A percentile compares a stretch with the other conserved stretches of the same genome.
These are phyloP conservation scores for Ceyx erithaca DNA, from an alignment of 2,797 vertebrate genomes.

Conservation along the genomic window DNA sequence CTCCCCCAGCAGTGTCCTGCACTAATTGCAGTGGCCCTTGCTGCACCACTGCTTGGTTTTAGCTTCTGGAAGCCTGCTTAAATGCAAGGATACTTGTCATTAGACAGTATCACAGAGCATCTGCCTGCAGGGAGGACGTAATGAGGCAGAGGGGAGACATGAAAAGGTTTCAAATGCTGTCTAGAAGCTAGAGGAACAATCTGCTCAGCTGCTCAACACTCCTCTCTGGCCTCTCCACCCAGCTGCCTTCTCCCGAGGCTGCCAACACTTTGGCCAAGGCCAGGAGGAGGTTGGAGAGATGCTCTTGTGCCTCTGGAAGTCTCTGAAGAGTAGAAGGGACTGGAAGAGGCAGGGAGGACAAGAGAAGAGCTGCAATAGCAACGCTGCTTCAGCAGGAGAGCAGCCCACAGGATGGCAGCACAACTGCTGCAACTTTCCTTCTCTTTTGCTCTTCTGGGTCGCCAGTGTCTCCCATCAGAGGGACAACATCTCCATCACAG, in stretches of 20 bases:
- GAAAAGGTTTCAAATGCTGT: not conserved
- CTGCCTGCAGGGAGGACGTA: not conserved
- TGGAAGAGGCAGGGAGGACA: not conserved
- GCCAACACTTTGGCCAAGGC: not conserved
- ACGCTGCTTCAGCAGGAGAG: not conserved
- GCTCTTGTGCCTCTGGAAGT: not conserved
- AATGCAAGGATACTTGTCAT: not conserved
- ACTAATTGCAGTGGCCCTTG: not conserved
- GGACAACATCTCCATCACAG: not conserved
- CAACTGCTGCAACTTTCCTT: not conserved
- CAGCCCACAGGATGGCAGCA: conserved; percentile 71
- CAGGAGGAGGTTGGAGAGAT: not conserved
- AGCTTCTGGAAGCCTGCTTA: not conserved
- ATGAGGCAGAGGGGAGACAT: not conserved
- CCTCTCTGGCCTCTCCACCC: not conserved
- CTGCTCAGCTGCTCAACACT: not conserved
- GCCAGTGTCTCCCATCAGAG: not conserved
- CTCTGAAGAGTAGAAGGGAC: not conserved
- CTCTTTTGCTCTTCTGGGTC: not conserved
- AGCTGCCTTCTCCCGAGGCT: not conserved
- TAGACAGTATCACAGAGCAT: not conserved
- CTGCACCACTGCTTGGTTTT: not conserved
- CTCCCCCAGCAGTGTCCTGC: not conserved
- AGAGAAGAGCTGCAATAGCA: not conserved
- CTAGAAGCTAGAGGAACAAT: not conserved